These are phyloP conservation scores for Oreotrochilus melanogaster DNA, from an alignment of 2,113 vertebrate genomes.

Conservation along the genomic window DNA sequence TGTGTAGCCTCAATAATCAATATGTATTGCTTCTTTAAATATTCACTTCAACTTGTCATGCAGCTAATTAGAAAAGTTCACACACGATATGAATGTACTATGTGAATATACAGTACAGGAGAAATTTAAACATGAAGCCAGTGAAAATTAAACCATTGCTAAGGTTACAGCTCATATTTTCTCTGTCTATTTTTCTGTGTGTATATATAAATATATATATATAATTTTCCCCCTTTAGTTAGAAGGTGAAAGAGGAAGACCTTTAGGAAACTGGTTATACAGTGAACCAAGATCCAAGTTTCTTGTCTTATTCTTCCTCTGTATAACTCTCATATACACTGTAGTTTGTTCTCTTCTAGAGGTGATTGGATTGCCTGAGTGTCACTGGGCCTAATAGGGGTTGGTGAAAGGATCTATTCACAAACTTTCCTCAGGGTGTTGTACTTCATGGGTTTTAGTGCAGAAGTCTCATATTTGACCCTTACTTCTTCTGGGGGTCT, in stretches of 20 bases:
- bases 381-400: not conserved
- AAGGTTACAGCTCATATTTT: not conserved
- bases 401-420: not conserved
- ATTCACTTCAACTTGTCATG: not conserved
- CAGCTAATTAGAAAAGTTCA: not conserved
- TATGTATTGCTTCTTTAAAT: not conserved
- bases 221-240: not conserved
- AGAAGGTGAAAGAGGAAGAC: not conserved
- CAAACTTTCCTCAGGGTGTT: not conserved
- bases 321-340: not conserved
- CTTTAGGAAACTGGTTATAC: not conserved
- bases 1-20: not conserved
- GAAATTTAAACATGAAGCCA: not conserved
- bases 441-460: not conserved
- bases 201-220: fast-evolving
- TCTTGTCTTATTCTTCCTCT: not conserved
- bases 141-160: not conserved
- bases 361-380: not conserved
- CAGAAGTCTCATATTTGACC: not conserved
- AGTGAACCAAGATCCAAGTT: not conserved
- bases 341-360: not conserved
- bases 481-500: not conserved
- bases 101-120: not conserved
- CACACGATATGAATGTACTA: not conserved
- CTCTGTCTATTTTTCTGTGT: not conserved